Evolutionary conservation across 2,113 vertebrate genomes (phyloP).

Genomic region (Rafetus swinhoei): DNA sequence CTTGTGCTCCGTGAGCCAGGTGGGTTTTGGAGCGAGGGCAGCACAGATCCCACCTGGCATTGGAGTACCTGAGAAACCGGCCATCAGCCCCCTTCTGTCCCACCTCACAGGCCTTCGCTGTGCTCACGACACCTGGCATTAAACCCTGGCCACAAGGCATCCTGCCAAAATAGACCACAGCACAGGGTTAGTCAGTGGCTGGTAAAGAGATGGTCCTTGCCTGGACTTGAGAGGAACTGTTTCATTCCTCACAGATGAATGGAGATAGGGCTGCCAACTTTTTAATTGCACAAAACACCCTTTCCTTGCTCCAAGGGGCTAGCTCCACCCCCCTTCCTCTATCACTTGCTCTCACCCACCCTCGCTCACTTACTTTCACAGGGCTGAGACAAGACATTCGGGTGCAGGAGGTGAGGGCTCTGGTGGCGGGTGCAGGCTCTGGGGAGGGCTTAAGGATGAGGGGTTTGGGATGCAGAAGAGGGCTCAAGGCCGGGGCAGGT

Average conservation of each 20-base stretch:
- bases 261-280: not conserved
- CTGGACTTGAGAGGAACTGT: not conserved
- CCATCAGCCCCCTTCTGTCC: not conserved
- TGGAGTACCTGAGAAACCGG: not conserved
- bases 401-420: no score
- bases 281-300: no score
- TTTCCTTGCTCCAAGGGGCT: no score
- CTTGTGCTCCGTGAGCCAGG: not conserved
- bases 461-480: no score
- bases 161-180: not conserved
- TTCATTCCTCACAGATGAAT: not conserved
- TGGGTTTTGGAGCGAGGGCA: rapidly evolving
- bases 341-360: no score
- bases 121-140: not conserved
- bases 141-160: conserved; percentile 50
- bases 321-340: no score
- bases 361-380: no score
- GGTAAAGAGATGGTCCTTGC: not conserved
- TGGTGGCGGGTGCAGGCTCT: no score
- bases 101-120: rapidly evolving
- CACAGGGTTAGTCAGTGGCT: not conserved
- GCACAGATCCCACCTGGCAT: not conserved
- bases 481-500: no score
- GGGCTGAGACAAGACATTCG: no score
- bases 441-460: no score